Percentiles rank a stretch among this genome's conserved stretches.
phyloP scores from a whole-genome alignment of 2,797 vertebrate genomes.

The Bovichtus diacanthus region DNA sequence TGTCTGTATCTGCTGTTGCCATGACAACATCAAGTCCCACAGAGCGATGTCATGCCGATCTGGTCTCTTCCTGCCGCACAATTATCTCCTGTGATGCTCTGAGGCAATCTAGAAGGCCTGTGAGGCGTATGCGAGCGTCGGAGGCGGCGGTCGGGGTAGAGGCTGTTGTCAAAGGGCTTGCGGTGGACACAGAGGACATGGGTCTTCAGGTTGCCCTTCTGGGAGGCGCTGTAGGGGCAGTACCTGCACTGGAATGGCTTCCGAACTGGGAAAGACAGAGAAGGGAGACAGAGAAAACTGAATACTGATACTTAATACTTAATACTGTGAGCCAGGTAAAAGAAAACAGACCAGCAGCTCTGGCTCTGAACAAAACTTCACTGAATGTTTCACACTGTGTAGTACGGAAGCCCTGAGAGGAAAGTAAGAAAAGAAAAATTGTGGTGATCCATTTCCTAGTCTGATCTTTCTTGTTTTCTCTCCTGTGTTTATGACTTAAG shows the following conservation, averaged over 20 bases:
- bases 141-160: slow-evolving; percentile 97
- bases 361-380: neutral
- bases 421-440: too few relatives aligned
- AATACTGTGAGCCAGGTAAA: neutral
- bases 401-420: too few relatives aligned
- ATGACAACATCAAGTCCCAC: slow-evolving; percentile 80
- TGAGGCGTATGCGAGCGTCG: slow-evolving; percentile 90
- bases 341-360: neutral
- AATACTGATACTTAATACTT: neutral
- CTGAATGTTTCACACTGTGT: neutral
- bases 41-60: slow-evolving; percentile 72
- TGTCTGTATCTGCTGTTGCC: slow-evolving; percentile 71
- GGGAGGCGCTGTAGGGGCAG: slow-evolving; percentile 97
- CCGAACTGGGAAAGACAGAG: slow-evolving; percentile 77
- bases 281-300: slow-evolving; percentile 11
- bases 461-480: too few relatives aligned
- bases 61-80: slow-evolving; percentile 62
- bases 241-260: slow-evolving; percentile 97
- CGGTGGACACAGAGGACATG: slow-evolving; percentile 98
- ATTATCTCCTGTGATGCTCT: slow-evolving; percentile 59
- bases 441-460: too few relatives aligned
- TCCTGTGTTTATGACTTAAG: too few relatives aligned
- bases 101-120: slow-evolving; percentile 64
- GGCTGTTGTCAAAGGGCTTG: slow-evolving; percentile 99
- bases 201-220: slow-evolving; percentile 99